Conservation (phyloP, 2,888 invertebrate species). For the Andrena camellia region DNA sequence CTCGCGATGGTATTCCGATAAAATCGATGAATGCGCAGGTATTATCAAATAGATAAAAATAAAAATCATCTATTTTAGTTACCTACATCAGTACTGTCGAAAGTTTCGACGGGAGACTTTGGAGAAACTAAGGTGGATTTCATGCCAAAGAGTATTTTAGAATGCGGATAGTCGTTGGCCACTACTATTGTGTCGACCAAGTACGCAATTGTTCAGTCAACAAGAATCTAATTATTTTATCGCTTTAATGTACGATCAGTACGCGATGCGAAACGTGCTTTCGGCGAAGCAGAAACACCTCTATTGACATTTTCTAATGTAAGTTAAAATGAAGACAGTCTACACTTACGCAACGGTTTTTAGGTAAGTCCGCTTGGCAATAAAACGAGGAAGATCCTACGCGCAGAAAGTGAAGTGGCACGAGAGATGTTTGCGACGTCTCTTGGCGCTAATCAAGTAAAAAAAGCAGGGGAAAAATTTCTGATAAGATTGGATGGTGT, state of each 20-base stretch:
- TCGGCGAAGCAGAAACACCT: conserved; percentile 2
- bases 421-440: conserved; percentile 6
- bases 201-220: conserved; percentile 43
- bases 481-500: background rate
- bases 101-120: conserved; percentile 16
- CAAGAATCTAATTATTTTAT: conserved; percentile 16
- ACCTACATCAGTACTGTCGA: conserved; percentile 14
- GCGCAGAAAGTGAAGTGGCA: conserved; percentile 44
- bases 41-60: background rate
- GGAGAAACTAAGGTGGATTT: conserved; percentile 33
- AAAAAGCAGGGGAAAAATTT: background rate
- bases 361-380: conserved; percentile 6
- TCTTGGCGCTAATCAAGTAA: background rate
- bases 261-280: background rate
- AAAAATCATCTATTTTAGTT: background rate
- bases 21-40: background rate
- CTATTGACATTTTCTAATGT: conserved; percentile 1
- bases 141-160: conserved; percentile 9
- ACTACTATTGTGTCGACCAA: conserved; percentile 24
- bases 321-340: background rate
- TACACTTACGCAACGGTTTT: conserved; percentile 22
- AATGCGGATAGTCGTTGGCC: conserved; percentile 19
- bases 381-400: conserved; percentile 21
- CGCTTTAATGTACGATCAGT: conserved; percentile 4
- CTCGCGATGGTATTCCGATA: background rate